Percentiles rank a stretch among this genome's conserved stretches.
phyloP scores from a whole-genome alignment of 2,797 vertebrate species.

The Carcharodon carcharias region DNA sequence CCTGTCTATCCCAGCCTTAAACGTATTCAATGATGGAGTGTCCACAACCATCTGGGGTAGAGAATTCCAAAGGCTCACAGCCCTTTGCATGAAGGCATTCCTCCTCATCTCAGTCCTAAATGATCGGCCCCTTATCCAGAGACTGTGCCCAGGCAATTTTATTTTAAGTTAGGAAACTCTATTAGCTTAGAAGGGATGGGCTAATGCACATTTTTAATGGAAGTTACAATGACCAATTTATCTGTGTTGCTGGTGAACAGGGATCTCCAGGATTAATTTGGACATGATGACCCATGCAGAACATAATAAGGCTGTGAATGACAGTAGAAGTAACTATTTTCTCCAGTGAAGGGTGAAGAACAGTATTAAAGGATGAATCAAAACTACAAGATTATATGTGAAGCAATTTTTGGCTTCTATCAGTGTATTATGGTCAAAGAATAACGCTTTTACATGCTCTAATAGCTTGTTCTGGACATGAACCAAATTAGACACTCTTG shows the following conservation, averaged over 20 bases:
- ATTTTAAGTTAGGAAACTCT: neutral
- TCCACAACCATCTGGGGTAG: neutral
- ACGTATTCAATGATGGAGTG: too few relatives aligned
- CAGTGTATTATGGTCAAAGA: neutral
- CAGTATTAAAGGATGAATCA: neutral
- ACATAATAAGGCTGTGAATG: neutral
- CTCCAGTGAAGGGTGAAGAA: neutral
- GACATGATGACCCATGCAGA: neutral
- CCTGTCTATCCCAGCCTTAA: too few relatives aligned
- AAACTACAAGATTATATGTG: neutral
- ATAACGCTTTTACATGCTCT: conserved; percentile 6
- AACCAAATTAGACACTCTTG: conserved; percentile 20
- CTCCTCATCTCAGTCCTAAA: neutral
- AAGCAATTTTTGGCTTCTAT: neutral
- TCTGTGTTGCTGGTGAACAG: neutral
- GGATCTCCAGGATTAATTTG: neutral
- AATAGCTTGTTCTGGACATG: neutral
- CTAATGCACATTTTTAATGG: neutral
- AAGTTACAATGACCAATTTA: neutral
- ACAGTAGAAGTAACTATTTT: neutral
- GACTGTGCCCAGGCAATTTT: neutral
- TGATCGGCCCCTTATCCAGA: too few relatives aligned
- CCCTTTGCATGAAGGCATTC: too few relatives aligned
- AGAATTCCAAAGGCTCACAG: too few relatives aligned
- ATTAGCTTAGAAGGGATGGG: neutral